A percentile compares a stretch with the other conserved stretches of the same genome.
phyloP scores from a whole-genome alignment of 2,797 vertebrate genomes.

The Notolabrus celidotus region DNA sequence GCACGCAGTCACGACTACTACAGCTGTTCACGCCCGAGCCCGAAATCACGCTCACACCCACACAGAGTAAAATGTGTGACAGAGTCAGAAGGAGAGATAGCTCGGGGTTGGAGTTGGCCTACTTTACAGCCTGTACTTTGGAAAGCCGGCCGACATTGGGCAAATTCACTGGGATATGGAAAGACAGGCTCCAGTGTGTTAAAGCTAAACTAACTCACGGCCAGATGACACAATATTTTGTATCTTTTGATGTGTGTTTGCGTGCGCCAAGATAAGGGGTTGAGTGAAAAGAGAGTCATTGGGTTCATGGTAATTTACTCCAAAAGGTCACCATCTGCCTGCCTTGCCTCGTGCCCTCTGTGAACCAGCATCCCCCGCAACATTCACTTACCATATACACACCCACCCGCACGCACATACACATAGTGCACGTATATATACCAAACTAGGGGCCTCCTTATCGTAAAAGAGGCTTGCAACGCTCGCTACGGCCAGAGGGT shows the following conservation, averaged over 20 bases:
- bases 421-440: slow-evolving; percentile 11
- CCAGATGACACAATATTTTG: not conserved
- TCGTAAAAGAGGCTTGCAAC: slow-evolving; percentile 32
- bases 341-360: slow-evolving; percentile 63
- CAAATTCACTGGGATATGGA: slow-evolving; percentile 13
- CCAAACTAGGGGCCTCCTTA: slow-evolving; percentile 33
- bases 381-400: slow-evolving; percentile 33
- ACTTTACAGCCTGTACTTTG: slow-evolving; percentile 68
- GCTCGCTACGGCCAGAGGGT: slow-evolving; percentile 19
- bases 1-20: slow-evolving; percentile 78
- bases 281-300: slow-evolving; percentile 61
- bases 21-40: slow-evolving; percentile 75
- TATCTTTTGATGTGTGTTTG: slow-evolving; percentile 8
- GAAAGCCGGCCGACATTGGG: slow-evolving; percentile 36
- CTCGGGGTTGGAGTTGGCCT: slow-evolving; percentile 77
- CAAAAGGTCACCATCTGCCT: slow-evolving; percentile 86
- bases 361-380: slow-evolving; percentile 47
- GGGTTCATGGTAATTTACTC: slow-evolving; percentile 81
- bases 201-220: slow-evolving; percentile 1
- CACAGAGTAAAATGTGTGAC: slow-evolving; percentile 66
- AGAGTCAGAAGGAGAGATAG: slow-evolving; percentile 58
- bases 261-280: not conserved
- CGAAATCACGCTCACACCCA: slow-evolving; percentile 68
- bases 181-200: not conserved
- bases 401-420: not conserved